Conservation (phyloP, 2,888 invertebrate species). For the Odiellus spinosus region DNA sequence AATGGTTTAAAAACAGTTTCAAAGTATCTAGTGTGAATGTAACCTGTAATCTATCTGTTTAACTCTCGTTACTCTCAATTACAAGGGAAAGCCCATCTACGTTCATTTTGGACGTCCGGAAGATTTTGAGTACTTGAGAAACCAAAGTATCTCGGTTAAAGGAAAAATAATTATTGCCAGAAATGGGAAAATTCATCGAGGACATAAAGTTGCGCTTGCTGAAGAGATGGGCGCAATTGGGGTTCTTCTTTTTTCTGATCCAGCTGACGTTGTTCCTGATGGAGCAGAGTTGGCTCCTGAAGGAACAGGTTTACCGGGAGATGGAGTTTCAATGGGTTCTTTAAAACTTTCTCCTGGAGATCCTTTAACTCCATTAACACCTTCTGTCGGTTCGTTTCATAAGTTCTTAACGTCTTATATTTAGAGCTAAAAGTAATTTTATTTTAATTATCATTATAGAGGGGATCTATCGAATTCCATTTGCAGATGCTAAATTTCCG, state of each 20-base stretch:
- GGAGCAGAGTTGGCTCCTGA: constrained; percentile 16
- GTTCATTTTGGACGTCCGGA: constrained; percentile 4
- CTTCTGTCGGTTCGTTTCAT: constrained; percentile 9
- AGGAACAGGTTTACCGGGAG: constrained; percentile 11
- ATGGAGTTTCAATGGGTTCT: constrained; percentile 3
- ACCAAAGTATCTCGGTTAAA: constrained; percentile 1
- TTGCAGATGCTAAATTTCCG: constrained; percentile 1
- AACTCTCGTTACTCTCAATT: neutral
- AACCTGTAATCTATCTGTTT: neutral
- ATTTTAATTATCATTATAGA: neutral
- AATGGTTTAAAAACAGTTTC: too few species aligned
- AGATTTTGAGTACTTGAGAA: constrained; percentile 5
- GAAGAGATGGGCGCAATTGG: constrained; percentile 1
- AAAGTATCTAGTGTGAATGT: neutral
- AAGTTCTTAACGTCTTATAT: neutral
- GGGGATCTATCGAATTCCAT: constrained; percentile 3
- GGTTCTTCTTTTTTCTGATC: neutral
- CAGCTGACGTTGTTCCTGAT: neutral
- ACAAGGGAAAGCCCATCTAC: constrained; percentile 6
- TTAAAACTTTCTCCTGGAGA: constrained; percentile 7
- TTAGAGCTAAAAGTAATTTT: too few species aligned
- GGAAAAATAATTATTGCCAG: constrained; percentile 1
- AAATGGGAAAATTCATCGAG: constrained; percentile 5
- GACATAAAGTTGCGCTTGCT: constrained; percentile 1
- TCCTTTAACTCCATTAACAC: constrained; percentile 6